Conservation (phyloP, 2,797 vertebrate genomes). For the Notolabrus celidotus region DNA sequence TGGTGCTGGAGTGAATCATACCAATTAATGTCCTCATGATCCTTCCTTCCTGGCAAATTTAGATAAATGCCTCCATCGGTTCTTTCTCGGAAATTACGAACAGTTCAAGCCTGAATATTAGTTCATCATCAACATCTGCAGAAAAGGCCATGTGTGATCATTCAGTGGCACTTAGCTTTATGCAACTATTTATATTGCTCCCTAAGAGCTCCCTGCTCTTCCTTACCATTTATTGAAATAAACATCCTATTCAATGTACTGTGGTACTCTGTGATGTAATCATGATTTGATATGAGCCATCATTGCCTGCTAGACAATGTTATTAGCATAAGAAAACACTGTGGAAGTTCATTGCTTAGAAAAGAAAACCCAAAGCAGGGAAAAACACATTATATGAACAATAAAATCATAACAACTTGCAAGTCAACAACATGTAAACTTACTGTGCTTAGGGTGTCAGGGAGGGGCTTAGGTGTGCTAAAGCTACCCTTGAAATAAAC, state of each 20-base stretch:
- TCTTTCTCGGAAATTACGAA: conserved; percentile 35
- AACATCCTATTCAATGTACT: conserved; percentile 40
- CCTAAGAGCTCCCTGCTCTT: conserved; percentile 29
- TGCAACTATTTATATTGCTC: conserved; percentile 54
- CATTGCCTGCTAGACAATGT: conserved; percentile 10
- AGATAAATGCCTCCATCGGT: conserved; percentile 46
- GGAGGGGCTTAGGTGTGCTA: no score
- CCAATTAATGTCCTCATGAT: conserved; percentile 70
- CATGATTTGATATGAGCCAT: not conserved
- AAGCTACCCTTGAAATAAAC: no score
- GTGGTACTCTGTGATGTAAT: not conserved
- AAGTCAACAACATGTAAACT: conserved; percentile 12
- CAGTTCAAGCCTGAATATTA: conserved; percentile 44
- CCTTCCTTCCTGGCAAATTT: conserved; percentile 70
- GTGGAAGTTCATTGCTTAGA: conserved; percentile 6
- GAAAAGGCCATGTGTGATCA: conserved; percentile 58
- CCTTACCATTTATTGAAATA: conserved; percentile 49
- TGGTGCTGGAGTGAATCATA: conserved; percentile 46
- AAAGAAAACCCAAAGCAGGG: not conserved
- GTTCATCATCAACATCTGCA: conserved; percentile 64
- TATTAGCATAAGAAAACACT: conserved; percentile 36
- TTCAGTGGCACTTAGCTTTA: conserved; percentile 48
- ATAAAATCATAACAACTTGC: conserved; percentile 8
- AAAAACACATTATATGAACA: conserved; percentile 14
- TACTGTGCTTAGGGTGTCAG: no score